These are phyloP conservation scores for Pseudanteris insignis DNA, from an alignment of 2,888 invertebrate species.

Conservation along the genomic window DNA sequence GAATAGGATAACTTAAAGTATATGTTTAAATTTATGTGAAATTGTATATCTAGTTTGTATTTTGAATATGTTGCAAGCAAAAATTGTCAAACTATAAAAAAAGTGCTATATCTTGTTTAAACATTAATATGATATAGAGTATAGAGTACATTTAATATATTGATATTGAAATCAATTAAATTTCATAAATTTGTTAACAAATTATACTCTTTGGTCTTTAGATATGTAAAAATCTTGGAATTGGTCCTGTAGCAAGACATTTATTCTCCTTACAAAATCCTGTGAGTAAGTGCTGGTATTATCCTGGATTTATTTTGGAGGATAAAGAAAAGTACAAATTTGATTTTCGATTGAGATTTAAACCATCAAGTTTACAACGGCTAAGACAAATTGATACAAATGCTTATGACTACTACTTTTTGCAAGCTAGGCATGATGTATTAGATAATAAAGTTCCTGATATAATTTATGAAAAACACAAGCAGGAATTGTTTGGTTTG, in stretches of 20 bases:
- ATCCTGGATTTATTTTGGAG: constrained; percentile 71
- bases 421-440: constrained; percentile 85
- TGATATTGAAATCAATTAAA: too few species aligned
- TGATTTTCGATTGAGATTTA: constrained; percentile 84
- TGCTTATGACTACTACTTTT: constrained; percentile 86
- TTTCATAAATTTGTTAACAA: too few species aligned
- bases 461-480: constrained; percentile 80
- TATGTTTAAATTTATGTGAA: too few species aligned
- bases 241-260: constrained; percentile 80
- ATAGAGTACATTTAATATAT: too few species aligned
- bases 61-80: too few species aligned
- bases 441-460: constrained; percentile 82
- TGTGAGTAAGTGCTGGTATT: constrained; percentile 75
- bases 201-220: too few species aligned
- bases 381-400: constrained; percentile 76
- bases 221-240: constrained; percentile 76
- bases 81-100: too few species aligned
- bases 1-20: too few species aligned
- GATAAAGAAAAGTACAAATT: constrained; percentile 69
- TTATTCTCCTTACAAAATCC: constrained; percentile 79
- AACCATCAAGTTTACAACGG: constrained; percentile 73
- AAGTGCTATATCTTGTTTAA: too few species aligned
- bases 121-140: too few species aligned
- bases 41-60: too few species aligned
- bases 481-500: constrained; percentile 81